Evolutionary conservation across 2,888 invertebrate species (phyloP).

Genomic region (Strigamia maritima): DNA sequence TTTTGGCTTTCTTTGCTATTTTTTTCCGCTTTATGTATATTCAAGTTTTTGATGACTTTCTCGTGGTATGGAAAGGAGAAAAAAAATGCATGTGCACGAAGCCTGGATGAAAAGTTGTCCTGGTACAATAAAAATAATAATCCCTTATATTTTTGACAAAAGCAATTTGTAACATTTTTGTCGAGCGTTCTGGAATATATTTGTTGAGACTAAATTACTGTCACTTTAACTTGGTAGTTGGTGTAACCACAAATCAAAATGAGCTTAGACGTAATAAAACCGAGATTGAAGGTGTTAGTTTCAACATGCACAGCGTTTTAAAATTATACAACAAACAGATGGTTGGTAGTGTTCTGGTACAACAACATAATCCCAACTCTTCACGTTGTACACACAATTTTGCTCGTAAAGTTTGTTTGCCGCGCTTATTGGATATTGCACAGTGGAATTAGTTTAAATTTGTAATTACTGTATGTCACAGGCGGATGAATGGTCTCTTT

Average conservation of each 20-base stretch:
- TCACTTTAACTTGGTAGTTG: slow-evolving; percentile 16
- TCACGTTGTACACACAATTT: slow-evolving; percentile 7
- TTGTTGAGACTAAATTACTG: slow-evolving; percentile 18
- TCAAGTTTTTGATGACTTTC: slow-evolving; percentile 22
- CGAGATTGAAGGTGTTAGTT: slow-evolving; percentile 24
- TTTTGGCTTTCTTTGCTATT: neutral
- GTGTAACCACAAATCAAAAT: slow-evolving; percentile 30
- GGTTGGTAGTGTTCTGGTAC: neutral
- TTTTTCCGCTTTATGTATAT: slow-evolving; percentile 33
- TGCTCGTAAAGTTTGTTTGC: slow-evolving; percentile 34
- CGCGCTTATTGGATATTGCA: slow-evolving; percentile 22
- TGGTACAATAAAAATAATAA: slow-evolving; percentile 25
- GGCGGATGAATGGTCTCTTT: slow-evolving; percentile 39
- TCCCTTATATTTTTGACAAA: slow-evolving; percentile 26
- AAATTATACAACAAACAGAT: slow-evolving; percentile 24
- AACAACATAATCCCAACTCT: slow-evolving; percentile 30
- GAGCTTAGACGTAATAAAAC: slow-evolving; percentile 30
- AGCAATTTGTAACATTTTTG: slow-evolving; percentile 31
- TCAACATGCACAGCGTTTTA: neutral
- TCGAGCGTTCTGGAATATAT: slow-evolving; percentile 13
- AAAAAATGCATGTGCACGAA: slow-evolving; percentile 1
- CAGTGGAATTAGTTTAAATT: slow-evolving; percentile 39
- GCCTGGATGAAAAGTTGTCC: slow-evolving; percentile 26
- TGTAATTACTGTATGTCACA: slow-evolving; percentile 39
- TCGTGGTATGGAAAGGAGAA: neutral